Evolutionary conservation across 1,140 invertebrate genomes (phyloP).

Genomic region (Bombus affinis): DNA sequence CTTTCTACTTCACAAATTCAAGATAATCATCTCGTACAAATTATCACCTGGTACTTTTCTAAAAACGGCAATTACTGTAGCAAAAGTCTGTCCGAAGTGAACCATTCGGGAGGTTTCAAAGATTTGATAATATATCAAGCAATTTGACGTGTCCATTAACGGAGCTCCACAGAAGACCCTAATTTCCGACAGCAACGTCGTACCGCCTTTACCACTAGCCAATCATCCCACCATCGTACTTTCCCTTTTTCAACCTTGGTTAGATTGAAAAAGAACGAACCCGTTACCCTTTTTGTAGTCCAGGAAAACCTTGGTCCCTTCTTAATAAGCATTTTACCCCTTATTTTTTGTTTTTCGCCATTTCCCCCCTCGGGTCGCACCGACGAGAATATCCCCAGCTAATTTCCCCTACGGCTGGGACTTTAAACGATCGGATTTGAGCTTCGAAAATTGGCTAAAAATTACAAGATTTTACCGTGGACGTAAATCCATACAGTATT

Average conservation of each 20-base stretch:
- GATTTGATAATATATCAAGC: slow-evolving; percentile 57
- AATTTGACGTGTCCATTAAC: slow-evolving; percentile 69
- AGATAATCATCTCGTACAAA: background rate
- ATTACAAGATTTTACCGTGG: too few species aligned
- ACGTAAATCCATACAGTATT: too few species aligned
- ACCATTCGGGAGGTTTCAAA: background rate
- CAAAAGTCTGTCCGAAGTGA: too few species aligned
- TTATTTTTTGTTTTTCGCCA: background rate
- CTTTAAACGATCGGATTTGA: background rate
- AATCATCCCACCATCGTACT: slow-evolving; percentile 38
- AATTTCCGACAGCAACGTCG: slow-evolving; percentile 60
- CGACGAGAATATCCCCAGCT: background rate
- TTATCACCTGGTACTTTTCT: background rate
- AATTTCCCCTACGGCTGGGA: background rate
- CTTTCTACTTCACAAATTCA: background rate
- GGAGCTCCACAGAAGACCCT: slow-evolving; percentile 30
- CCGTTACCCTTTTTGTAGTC: slow-evolving; percentile 5
- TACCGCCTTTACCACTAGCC: slow-evolving; percentile 33
- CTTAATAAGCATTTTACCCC: slow-evolving; percentile 67
- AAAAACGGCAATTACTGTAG: too few species aligned
- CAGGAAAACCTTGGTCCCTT: slow-evolving; percentile 44
- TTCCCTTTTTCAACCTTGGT: background rate
- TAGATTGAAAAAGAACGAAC: slow-evolving; percentile 37
- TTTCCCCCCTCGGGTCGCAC: background rate
- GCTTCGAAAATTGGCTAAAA: background rate